A percentile compares a stretch with the other conserved stretches of the same genome.
phyloP scores from a whole-genome alignment of 2,797 vertebrate genomes.

The Onychomys torridus region DNA sequence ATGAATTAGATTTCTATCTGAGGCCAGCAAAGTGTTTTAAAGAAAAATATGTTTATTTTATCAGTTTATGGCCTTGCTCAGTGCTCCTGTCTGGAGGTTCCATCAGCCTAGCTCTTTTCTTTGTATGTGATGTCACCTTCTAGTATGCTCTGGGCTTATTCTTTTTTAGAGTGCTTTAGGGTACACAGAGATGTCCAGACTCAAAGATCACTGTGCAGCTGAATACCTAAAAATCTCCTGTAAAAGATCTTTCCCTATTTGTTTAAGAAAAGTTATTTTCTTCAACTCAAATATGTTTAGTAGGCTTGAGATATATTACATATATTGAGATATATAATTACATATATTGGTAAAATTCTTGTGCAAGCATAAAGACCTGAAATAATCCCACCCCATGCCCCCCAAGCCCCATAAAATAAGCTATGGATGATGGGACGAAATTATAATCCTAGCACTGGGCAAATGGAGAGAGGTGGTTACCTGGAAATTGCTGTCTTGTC shows the following conservation, averaged over 20 bases:
- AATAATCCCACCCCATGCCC: too few relatives aligned
- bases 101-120: not conserved
- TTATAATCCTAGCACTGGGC: not conserved
- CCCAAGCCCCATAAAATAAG: not conserved
- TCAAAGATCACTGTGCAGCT: not conserved
- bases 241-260: accelerated
- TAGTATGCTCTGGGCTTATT: not conserved
- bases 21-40: not conserved
- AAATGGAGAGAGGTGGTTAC: not conserved
- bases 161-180: not conserved
- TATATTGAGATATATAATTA: too few relatives aligned
- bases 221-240: not conserved
- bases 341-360: not conserved
- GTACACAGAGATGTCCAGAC: too few relatives aligned
- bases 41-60: not conserved
- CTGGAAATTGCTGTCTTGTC: too few relatives aligned
- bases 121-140: not conserved
- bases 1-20: not conserved
- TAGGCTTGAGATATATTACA: not conserved
- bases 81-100: not conserved
- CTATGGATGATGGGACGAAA: too few relatives aligned
- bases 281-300: not conserved
- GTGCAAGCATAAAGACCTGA: not conserved
- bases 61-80: not conserved
- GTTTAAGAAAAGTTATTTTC: not conserved